Evolutionary conservation across 1,140 invertebrate genomes (phyloP).

Genomic region (Dendrolimus punctatus): DNA sequence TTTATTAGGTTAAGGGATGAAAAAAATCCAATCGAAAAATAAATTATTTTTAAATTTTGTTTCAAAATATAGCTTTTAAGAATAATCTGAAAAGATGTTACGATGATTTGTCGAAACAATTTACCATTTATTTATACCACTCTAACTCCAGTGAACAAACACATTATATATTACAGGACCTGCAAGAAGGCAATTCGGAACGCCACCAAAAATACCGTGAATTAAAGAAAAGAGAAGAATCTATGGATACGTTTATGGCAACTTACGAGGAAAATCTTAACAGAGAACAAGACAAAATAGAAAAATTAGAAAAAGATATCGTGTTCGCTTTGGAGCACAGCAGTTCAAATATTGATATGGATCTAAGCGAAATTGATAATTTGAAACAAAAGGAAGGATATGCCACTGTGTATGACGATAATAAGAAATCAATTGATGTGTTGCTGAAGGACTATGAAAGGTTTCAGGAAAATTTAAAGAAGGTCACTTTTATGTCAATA

Average conservation of each 20-base stretch:
- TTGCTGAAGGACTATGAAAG: conserved; percentile 65
- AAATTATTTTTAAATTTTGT: no score
- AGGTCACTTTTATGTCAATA: conserved; percentile 30
- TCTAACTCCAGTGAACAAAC: background rate
- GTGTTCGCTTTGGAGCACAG: conserved; percentile 68
- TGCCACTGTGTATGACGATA: conserved; percentile 44
- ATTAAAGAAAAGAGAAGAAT: conserved; percentile 84
- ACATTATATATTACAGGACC: conserved; percentile 67
- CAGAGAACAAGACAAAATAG: conserved; percentile 73
- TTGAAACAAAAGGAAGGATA: conserved; percentile 64
- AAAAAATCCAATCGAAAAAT: no score
- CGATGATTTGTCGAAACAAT: no score
- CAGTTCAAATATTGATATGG: conserved; percentile 66
- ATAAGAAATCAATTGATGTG: conserved; percentile 55
- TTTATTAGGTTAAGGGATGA: no score
- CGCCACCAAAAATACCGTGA: conserved; percentile 86
- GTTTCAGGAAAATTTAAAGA: conserved; percentile 63
- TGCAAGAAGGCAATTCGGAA: conserved; percentile 86
- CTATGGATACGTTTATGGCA: conserved; percentile 84
- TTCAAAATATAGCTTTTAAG: no score
- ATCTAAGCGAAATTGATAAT: conserved; percentile 67
- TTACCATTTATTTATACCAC: no score
- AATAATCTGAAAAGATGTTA: no score
- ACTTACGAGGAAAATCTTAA: conserved; percentile 80
- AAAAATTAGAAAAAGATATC: conserved; percentile 63